Base-by-base conservation (phyloP, 2,797 vertebrate genomes). In the Sebastes itinus region DNA sequence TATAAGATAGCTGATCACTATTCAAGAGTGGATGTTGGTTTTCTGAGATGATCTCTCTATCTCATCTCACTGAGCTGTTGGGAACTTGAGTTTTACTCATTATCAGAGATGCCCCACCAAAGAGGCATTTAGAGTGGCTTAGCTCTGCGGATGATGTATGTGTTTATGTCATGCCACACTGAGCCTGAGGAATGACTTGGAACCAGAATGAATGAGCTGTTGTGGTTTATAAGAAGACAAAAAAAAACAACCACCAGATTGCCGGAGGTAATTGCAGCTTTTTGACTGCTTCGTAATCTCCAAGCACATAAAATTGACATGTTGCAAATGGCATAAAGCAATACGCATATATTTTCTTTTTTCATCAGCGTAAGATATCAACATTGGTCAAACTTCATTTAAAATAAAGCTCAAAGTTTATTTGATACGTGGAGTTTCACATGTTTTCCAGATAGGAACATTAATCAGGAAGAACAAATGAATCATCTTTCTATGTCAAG, bases 121-220 rank as follows among this genome's bases (percentile, higher is more conserved):
- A 76, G 80, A 79, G 65, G 66, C 83, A 56, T 87, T 87, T 74
- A 81, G 66, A 84, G 61, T 28, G 3, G 72, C 79, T 68, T 38
- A 80, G 77, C 69, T 75, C 72, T 68, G 72, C 70, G 69, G 83
- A 82, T 90, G 90, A 93, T 89, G 75, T 80, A 83, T 89, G 83
- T 85, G 81, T 92, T 89, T 87, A 88, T 64, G 80, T 89, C 72
- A 88, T 25, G 86, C 82, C 77, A 88, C 73, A 32, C 75, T 80
- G 77, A 82, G 78, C 83, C 81, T 87, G 80, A 88, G 85, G 84
- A 92, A 92, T 93, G 88, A 88, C 84, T 88, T 77, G 67, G 63
- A 82, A 87, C 82, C 60, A 54, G 66, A 90, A 85, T 83, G 81
- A 89, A 90, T 86, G 78, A 89, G 72, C 63, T 63, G 33, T 78